Percentiles rank a stretch among this genome's conserved stretches.
Conservation (phyloP, 1,140 invertebrate species). For the Aphelinus atriplicis region DNA sequence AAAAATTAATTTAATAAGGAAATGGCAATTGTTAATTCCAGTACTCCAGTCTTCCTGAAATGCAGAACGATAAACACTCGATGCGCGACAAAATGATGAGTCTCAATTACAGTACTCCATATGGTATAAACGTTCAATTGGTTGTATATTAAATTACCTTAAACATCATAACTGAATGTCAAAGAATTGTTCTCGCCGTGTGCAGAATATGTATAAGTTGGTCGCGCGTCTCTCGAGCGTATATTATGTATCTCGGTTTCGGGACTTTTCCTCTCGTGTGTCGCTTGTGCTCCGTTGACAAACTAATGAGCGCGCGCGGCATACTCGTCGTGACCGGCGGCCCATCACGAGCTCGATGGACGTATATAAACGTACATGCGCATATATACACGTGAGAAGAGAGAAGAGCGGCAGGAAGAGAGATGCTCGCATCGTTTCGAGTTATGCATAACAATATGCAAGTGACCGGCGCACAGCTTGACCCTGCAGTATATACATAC, state of each 20-base stretch:
- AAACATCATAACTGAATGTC: too few relatives aligned
- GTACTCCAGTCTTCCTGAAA: too few relatives aligned
- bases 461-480: not conserved
- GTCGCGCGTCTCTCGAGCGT: too few relatives aligned
- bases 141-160: too few relatives aligned
- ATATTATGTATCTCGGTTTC: not conserved
- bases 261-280: not conserved
- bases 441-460: slow-evolving; percentile 29
- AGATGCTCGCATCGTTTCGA: not conserved
- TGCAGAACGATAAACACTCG: too few relatives aligned
- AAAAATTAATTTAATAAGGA: too few relatives aligned
- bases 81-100: too few relatives aligned
- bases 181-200: too few relatives aligned
- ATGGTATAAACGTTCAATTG: too few relatives aligned
- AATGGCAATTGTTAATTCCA: too few relatives aligned
- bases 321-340: not conserved
- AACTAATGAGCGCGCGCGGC: slow-evolving; percentile 7
- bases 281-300: not conserved
- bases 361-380: not conserved
- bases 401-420: not conserved
- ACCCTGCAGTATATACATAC: not conserved
- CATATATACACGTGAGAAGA: not conserved
- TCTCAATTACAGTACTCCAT: too few relatives aligned
- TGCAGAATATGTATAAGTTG: too few relatives aligned
- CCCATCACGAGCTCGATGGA: not conserved